A percentile compares a stretch with the other conserved stretches of the same genome.
Evolutionary conservation across 2,888 invertebrate genomes (phyloP).

Genomic region (Miltochrista miniata): DNA sequence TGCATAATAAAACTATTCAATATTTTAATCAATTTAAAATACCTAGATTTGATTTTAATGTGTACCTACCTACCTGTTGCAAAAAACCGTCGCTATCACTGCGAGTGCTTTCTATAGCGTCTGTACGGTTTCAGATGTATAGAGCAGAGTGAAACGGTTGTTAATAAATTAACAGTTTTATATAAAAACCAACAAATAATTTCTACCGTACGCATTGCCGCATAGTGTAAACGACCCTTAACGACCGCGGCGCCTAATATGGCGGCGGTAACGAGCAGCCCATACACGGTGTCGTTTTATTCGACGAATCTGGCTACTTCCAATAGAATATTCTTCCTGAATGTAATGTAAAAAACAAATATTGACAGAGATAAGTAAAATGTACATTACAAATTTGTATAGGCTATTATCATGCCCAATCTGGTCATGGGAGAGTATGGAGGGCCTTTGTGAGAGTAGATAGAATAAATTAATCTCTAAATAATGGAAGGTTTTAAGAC

Average conservation of each 20-base stretch:
- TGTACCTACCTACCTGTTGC: too few species aligned
- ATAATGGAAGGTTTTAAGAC: too few species aligned
- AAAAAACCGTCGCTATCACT: too few species aligned
- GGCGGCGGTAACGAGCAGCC: constrained; percentile 17
- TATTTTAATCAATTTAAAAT: too few species aligned
- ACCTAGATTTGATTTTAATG: too few species aligned
- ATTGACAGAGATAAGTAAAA: not conserved
- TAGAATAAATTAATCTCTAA: too few species aligned
- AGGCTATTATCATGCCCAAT: not conserved
- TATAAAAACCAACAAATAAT: not conserved
- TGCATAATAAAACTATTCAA: too few species aligned
- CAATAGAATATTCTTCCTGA: constrained; percentile 10
- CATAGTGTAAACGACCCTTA: constrained; percentile 23
- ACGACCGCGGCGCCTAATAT: constrained; percentile 22
- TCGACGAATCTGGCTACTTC: constrained; percentile 16
- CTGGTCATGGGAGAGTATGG: not conserved
- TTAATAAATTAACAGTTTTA: too few species aligned
- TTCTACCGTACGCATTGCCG: not conserved
- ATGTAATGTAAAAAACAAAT: not conserved
- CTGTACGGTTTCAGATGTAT: too few species aligned
- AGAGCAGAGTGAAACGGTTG: too few species aligned
- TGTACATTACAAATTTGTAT: not conserved
- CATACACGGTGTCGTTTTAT: constrained; percentile 26
- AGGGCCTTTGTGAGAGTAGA: too few species aligned
- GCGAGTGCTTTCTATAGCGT: too few species aligned